Percentiles rank a stretch among this genome's conserved stretches.
Conservation (phyloP, 2,888 invertebrate species). For the Amorpha juglandis region DNA sequence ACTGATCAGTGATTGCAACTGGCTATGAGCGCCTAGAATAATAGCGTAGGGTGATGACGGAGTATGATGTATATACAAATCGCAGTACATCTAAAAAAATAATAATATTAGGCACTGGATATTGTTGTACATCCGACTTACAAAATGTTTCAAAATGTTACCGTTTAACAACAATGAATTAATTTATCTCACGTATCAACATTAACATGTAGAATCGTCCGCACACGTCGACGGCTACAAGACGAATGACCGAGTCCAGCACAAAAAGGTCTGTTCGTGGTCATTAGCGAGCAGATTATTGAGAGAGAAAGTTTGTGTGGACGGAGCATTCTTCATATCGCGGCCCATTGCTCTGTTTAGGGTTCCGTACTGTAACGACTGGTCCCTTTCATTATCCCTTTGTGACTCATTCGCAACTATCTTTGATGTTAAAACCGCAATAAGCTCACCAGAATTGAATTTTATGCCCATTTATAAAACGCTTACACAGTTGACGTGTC, state of each 20-base stretch:
- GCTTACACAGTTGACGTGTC: slow-evolving; percentile 50
- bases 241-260: slow-evolving; percentile 74
- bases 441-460: slow-evolving; percentile 60
- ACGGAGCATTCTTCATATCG: slow-evolving; percentile 73
- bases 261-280: slow-evolving; percentile 73
- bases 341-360: slow-evolving; percentile 66
- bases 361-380: slow-evolving; percentile 60
- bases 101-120: background rate
- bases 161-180: slow-evolving; percentile 36
- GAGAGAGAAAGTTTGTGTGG: slow-evolving; percentile 66
- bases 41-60: no score
- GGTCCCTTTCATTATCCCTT: slow-evolving; percentile 65
- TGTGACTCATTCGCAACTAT: slow-evolving; percentile 64
- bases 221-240: slow-evolving; percentile 67
- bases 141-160: no score
- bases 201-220: slow-evolving; percentile 56
- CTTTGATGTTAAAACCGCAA: slow-evolving; percentile 65
- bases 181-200: slow-evolving; percentile 55
- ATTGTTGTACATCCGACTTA: no score
- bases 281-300: slow-evolving; percentile 75
- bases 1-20: no score
- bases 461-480: slow-evolving; percentile 61
- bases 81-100: background rate
- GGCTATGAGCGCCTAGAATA: no score
- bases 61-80: no score